phyloP scores from a whole-genome alignment of 1,140 invertebrate genomes.

The Halesus radiatus region DNA sequence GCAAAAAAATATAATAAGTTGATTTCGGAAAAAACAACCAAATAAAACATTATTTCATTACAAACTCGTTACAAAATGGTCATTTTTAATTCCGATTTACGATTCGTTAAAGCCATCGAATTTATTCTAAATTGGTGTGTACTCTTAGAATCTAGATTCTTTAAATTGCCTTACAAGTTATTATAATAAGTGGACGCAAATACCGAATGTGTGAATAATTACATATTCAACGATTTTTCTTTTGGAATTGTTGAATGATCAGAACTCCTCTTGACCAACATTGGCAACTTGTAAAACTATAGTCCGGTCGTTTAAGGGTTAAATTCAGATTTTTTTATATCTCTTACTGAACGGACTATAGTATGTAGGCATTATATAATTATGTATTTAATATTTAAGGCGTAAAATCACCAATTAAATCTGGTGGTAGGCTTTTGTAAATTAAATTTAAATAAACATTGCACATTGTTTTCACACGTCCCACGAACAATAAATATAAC shows the following conservation, averaged over 20 bases:
- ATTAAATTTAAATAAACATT: neutral
- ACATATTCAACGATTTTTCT: slow-evolving; percentile 15
- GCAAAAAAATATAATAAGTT: neutral
- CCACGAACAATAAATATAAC: neutral
- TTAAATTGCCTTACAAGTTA: slow-evolving; percentile 15
- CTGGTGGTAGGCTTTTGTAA: neutral
- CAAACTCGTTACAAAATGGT: slow-evolving; percentile 26
- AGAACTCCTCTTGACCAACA: neutral
- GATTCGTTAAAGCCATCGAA: slow-evolving; percentile 29
- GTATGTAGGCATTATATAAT: too few species aligned
- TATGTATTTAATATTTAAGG: too few species aligned
- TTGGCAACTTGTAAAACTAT: too few species aligned
- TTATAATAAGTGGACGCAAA: slow-evolving; percentile 21
- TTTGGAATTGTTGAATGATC: neutral
- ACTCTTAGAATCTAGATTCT: slow-evolving; percentile 18
- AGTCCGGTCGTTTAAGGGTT: too few species aligned
- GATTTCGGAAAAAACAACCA: neutral
- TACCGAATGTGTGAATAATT: slow-evolving; percentile 7
- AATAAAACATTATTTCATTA: slow-evolving; percentile 2
- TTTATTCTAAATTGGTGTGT: slow-evolving; percentile 38
- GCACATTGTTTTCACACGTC: neutral
- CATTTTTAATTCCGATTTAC: slow-evolving; percentile 33
- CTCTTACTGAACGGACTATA: too few species aligned
- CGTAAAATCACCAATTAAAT: too few species aligned
- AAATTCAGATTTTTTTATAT: too few species aligned